Evolutionary conservation across 2,888 invertebrate genomes (phyloP).

Genomic region (Aporophyla lueneburgensis): DNA sequence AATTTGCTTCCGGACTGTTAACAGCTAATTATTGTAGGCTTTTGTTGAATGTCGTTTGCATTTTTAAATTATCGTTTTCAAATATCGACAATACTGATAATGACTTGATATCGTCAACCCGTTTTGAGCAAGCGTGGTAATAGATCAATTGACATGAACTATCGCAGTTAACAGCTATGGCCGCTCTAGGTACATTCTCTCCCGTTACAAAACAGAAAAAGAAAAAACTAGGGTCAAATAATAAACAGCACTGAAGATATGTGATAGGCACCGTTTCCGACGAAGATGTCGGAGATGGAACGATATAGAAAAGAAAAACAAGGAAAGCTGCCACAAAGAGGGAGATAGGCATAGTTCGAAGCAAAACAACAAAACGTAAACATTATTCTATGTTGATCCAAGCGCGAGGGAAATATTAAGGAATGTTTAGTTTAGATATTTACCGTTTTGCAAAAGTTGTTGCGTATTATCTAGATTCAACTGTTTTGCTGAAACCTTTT

Average conservation of each 20-base stretch:
- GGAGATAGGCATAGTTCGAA: background rate
- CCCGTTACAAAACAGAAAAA: background rate
- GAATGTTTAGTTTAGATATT: background rate
- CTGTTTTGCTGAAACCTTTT: background rate
- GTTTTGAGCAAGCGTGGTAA: too few species aligned
- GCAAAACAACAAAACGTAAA: constrained; percentile 10
- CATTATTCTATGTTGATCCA: constrained; percentile 1
- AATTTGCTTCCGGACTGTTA: constrained; percentile 24
- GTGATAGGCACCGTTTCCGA: constrained; percentile 5
- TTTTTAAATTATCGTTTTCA: constrained; percentile 5
- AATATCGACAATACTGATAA: too few species aligned
- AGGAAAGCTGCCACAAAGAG: constrained; percentile 28
- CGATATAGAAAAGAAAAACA: constrained; percentile 11
- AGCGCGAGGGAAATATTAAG: constrained; percentile 1
- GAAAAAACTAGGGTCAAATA: background rate
- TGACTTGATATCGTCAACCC: too few species aligned
- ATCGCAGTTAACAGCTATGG: background rate
- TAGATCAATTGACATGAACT: background rate
- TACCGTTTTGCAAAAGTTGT: background rate
- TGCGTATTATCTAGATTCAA: background rate
- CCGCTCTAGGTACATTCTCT: background rate
- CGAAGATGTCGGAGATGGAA: constrained; percentile 17
- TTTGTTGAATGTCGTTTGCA: background rate
- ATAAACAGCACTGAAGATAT: background rate
- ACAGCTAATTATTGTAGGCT: constrained; percentile 23